Conservation (phyloP, 2,888 invertebrate genomes). For the Acanthacorydalis orientalis region DNA sequence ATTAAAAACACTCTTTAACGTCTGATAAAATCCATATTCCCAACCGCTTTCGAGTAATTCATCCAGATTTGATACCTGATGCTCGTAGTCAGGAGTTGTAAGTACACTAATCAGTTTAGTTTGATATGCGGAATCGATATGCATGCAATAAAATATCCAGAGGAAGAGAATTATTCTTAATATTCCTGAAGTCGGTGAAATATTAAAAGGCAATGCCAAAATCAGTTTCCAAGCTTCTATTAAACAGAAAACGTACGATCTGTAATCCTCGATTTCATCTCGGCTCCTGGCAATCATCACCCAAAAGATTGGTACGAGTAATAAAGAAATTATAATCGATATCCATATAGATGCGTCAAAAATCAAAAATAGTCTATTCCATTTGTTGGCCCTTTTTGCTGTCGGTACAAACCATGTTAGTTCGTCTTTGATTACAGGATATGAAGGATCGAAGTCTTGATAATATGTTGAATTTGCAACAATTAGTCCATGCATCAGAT, state of each 20-base stretch:
- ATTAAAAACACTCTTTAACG: neutral
- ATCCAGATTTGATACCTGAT: constrained; percentile 32
- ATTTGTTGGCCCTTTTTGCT: constrained; percentile 28
- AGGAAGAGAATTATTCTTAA: constrained; percentile 33
- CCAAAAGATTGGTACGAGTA: neutral
- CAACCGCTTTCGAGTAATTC: constrained; percentile 29
- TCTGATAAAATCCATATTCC: constrained; percentile 24
- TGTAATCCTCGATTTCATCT: no score
- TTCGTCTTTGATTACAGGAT: constrained; percentile 33
- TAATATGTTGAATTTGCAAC: constrained; percentile 39
- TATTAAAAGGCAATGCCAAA: constrained; percentile 27
- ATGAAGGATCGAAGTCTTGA: constrained; percentile 33
- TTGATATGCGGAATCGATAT: constrained; percentile 34
- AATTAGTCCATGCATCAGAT: constrained; percentile 36
- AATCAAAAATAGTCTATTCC: constrained; percentile 31
- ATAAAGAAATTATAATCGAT: constrained; percentile 23
- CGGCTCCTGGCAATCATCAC: neutral
- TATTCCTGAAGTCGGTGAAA: constrained; percentile 28
- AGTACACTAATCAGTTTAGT: constrained; percentile 38
- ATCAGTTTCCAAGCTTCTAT: constrained; percentile 16
- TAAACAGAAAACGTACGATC: neutral
- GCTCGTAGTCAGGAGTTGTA: constrained; percentile 30
- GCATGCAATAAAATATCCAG: constrained; percentile 31
- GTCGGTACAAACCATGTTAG: constrained; percentile 37
- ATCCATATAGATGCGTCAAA: constrained; percentile 31